Conservation (phyloP, 35 echinoderm and acorn worm genomes). For the Anneissia japonica region DNA sequence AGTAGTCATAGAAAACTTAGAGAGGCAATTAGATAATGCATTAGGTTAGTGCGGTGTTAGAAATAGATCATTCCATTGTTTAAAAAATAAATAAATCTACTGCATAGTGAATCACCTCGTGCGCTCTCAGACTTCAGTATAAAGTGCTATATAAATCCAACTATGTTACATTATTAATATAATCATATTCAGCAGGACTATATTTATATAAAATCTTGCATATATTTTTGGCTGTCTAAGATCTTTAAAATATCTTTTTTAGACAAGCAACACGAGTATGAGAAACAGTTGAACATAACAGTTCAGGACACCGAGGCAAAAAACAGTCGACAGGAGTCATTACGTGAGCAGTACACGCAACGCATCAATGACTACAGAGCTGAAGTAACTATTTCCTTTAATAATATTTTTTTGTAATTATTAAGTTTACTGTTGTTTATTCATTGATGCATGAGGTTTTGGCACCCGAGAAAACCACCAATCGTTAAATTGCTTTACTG, state of each 20-base stretch:
- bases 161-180: no score
- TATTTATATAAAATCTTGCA: no score
- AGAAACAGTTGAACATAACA: constrained; percentile 60
- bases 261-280: constrained; percentile 84
- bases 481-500: no score
- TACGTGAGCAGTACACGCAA: constrained; percentile 78
- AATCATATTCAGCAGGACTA: no score
- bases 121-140: no score
- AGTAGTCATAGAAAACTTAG: constrained; percentile 58
- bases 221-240: no score
- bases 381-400: constrained; percentile 43
- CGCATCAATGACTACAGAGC: constrained; percentile 73
- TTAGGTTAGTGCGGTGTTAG: constrained; percentile 52
- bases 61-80: no score
- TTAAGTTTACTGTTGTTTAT: neutral
- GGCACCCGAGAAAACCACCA: no score
- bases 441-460: neutral
- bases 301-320: constrained; percentile 64
- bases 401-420: neutral
- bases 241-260: neutral
- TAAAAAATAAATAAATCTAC: no score
- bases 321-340: constrained; percentile 56
- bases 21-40: constrained; percentile 56
- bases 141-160: no score
- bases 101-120: no score